Base-by-base conservation (phyloP, 2,113 vertebrate species). In the Ceyx margarethae region DNA sequence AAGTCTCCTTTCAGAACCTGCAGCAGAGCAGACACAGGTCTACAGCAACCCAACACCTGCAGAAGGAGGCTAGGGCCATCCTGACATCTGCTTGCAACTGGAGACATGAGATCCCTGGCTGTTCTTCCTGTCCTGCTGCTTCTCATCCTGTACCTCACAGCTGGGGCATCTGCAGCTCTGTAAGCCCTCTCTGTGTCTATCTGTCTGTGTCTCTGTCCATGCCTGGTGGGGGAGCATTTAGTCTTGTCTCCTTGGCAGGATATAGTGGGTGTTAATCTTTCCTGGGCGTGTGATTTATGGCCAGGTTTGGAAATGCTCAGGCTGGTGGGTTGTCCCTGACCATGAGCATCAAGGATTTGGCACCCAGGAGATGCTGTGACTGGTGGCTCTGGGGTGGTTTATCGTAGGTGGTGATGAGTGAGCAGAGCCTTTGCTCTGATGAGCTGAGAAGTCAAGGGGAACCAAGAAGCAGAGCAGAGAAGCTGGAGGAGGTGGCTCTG, bases 221-320 rank as follows among this genome's bases (percentile, higher is more conserved):
- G 43, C 23, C 56, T 21, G 21, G 13, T 57, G 72, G 48, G 15
- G 11, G 29, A 20, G 29, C 6, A 9, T 64, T 40, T 22, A 69
- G 48, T 21, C 29, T 65, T 29, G 23, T 13, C 14, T 62, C 51
- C 45, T 16, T 2, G 4, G 45, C 9, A 35, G 1, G 2, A n/a
- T 0, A 11, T 8, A 21, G 7, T 19, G 33, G 81, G 54, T 60
- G 4, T 6, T 37, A 31, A 40, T 31, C 68, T 35, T n/a, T 74
- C 14, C 35, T 0, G 0, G 21, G 64, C 4, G 6, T 19, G 13
- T 3, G 25, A 7, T 17, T 21, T 40, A 25, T 76, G 69, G 46
- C 33, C 65, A 37, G 21, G 16, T 7, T 12, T 62, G 60, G 78
- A 74, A 37, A 19, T 0, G 3, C 26, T 37, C 1, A 2, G 50